Evolutionary conservation across 2,113 vertebrate genomes (phyloP).

Genomic region (Corythornis vintsioides): DNA sequence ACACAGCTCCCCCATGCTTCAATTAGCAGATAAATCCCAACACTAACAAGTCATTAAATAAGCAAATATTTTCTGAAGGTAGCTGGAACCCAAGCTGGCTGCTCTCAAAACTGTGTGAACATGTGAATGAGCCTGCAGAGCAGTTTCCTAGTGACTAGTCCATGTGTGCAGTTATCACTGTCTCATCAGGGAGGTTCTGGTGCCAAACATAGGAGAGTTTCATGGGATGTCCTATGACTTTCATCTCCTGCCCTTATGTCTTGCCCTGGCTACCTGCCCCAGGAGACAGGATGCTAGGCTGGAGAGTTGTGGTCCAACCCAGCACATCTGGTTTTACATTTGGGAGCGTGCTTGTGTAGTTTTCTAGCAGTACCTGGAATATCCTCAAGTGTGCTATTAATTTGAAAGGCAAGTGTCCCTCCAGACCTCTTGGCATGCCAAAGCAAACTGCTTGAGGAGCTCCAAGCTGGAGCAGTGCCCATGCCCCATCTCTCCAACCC

Average conservation of each 20-base stretch:
- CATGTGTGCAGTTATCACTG: neutral
- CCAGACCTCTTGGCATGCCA: conserved; percentile 33
- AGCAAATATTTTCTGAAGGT: neutral
- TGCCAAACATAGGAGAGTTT: neutral
- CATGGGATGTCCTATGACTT: neutral
- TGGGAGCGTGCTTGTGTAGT: neutral
- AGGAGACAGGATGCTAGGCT: neutral
- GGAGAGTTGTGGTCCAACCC: neutral
- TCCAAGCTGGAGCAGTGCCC: neutral
- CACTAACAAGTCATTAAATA: neutral
- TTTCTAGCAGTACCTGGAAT: conserved; percentile 61
- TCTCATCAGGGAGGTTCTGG: neutral
- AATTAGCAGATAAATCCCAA: neutral
- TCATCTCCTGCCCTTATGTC: neutral
- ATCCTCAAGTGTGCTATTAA: conserved; percentile 41
- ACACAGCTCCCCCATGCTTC: neutral
- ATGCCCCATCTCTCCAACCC: neutral
- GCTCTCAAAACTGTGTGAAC: neutral
- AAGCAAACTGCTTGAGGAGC: neutral
- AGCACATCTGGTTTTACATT: conserved; percentile 38
- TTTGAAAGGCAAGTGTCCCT: conserved; percentile 51
- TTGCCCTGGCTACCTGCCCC: neutral
- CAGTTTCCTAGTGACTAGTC: neutral
- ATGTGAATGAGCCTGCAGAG: neutral
- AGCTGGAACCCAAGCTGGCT: neutral